Evolutionary conservation across 2,797 vertebrate genomes (phyloP), one percentile per base, ranked within the genome.

Genomic region (Pipistrellus kuhlii): DNA sequence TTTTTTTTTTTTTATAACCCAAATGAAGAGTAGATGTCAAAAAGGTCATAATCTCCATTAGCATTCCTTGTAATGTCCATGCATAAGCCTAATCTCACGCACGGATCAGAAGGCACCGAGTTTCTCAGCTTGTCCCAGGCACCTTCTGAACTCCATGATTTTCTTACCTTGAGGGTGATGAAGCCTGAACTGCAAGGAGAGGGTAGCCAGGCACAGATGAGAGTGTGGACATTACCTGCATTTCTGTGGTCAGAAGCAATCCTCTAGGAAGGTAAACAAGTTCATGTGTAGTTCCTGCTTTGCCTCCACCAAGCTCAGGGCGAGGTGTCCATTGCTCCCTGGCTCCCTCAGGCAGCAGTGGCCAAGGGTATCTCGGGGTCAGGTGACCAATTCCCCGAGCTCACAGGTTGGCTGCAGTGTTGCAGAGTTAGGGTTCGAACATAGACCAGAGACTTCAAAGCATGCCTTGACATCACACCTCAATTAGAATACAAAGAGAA

Each of bases 401-500:
- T 80, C 17, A 30, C 6, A 57, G 15, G 32, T 84, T 64, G 38
- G 17, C 68, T 55, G 35, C 41, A 30, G 4, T 46, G 77, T 72
- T 7, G 14, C 11, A 68, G 25, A 75, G 8, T 8, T 59, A 66
- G 23, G 4, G 25, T 81, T 77, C n/a, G 35, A 93, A 75, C 30
- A 59, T 6, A 80, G 62, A 64, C 23, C 12, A 25, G 68, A 81
- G 62, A 81, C 51, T 62, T 72, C 48, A 13, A 41, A 59, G 38
- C 30, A 21, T 69, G 87, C 72, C 72, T 93, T 12, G 0, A 57
- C n/a, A 10, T 68, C 8, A 11, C 0, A 0, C 32, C 20, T 89
- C 78, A 48, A 12, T 35, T 41, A 81, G 75, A 93, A 94, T 57
- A 80, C 14, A 78, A 85, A 89, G 32, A 51, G 55, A 72, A 25